Evolutionary conservation across 1,140 invertebrate species (phyloP).

Genomic region (Zaprionus inermis): DNA sequence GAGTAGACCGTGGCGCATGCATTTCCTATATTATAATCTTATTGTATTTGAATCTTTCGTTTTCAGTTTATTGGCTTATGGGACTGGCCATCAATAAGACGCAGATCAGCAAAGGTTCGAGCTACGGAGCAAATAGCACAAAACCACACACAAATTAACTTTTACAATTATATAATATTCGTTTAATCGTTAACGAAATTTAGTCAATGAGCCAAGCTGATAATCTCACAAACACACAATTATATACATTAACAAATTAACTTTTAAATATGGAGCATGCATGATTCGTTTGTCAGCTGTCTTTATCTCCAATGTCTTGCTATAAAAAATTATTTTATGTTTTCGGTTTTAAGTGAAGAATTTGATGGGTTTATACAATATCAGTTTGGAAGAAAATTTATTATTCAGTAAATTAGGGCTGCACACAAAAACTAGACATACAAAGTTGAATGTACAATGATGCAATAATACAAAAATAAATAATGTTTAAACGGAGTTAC

Average conservation of each 20-base stretch:
- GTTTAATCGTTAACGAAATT: constrained; percentile 55
- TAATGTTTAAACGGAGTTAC: constrained; percentile 17
- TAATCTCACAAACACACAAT: constrained; percentile 61
- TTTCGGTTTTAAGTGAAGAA: constrained; percentile 29
- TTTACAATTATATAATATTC: constrained; percentile 45
- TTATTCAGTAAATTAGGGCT: constrained; percentile 35
- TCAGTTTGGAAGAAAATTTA: constrained; percentile 46
- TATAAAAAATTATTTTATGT: constrained; percentile 32
- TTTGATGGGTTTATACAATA: constrained; percentile 3
- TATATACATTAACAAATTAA: constrained; percentile 52
- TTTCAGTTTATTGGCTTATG: constrained; percentile 91
- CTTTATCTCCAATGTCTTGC: constrained; percentile 38
- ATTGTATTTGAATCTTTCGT: constrained; percentile 23
- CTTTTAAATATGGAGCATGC: constrained; percentile 40
- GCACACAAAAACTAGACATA: constrained; percentile 45
- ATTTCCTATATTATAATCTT: constrained; percentile 19
- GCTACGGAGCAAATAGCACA: constrained; percentile 87
- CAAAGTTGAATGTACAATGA: constrained; percentile 43
- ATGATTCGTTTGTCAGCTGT: constrained; percentile 33
- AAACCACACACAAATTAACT: constrained; percentile 73
- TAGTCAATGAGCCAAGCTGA: constrained; percentile 67
- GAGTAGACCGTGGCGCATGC: constrained; percentile 84
- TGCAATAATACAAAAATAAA: constrained; percentile 29
- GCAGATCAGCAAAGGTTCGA: constrained; percentile 91
- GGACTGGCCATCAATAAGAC: constrained; percentile 92